Percentiles rank a stretch among this genome's conserved stretches.
phyloP scores from a whole-genome alignment of 1,140 invertebrate genomes.

The Ostrea edulis region DNA sequence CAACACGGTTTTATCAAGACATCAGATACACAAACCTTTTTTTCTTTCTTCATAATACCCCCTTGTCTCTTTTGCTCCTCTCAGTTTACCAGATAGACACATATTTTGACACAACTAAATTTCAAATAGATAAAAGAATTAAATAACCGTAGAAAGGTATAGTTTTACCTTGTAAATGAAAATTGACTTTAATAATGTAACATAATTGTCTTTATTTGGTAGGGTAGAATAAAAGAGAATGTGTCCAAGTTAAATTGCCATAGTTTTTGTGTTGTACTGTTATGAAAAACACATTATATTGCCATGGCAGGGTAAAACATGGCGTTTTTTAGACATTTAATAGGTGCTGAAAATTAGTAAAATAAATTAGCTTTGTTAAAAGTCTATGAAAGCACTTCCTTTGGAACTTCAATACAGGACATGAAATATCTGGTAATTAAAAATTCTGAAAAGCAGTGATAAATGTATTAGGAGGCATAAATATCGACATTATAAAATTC shows the following conservation, averaged over 20 bases:
- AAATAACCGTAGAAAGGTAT: not conserved
- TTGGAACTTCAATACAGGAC: conserved; percentile 10
- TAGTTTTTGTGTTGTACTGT: not conserved
- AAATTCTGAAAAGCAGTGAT: conserved; percentile 37
- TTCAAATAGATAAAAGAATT: not conserved
- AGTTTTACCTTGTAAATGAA: conserved; percentile 33
- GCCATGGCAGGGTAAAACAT: not conserved
- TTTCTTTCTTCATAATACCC: not conserved
- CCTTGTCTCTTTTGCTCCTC: not conserved
- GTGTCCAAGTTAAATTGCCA: conserved; percentile 4
- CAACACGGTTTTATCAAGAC: conserved; percentile 18
- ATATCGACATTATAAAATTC: conserved; percentile 31
- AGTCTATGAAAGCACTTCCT: conserved; percentile 31
- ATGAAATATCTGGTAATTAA: conserved; percentile 27
- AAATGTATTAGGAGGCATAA: conserved; percentile 33
- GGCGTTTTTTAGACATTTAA: not conserved
- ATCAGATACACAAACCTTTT: conserved; percentile 27
- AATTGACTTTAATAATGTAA: conserved; percentile 31
- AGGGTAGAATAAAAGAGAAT: not conserved
- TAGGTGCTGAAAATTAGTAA: conserved; percentile 14
- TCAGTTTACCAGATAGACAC: not conserved
- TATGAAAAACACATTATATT: conserved; percentile 36
- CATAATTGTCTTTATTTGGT: conserved; percentile 23
- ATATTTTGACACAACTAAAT: not conserved
- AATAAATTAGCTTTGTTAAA: conserved; percentile 40